Base-by-base conservation (phyloP, 2,888 invertebrate species). In the Glyphotaelius pellucidus region DNA sequence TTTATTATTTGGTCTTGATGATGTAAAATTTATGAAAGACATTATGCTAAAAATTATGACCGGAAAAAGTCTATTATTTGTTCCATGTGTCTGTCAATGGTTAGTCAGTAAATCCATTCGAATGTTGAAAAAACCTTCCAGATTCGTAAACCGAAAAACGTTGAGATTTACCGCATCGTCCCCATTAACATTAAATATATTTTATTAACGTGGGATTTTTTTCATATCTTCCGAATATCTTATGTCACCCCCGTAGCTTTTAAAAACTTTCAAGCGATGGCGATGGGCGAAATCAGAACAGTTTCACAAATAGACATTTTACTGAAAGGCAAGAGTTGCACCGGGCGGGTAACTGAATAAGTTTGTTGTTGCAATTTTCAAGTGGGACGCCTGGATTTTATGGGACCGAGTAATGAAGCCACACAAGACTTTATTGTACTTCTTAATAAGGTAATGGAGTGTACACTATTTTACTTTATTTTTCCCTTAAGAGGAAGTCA, bases 251-350 rank as follows among this genome's bases (percentile, higher is more conserved):
- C 67, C 38, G 19, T 32, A n/a, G 83, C 35, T 83, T 35, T 83
- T 83, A 83, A 67, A 83, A 83, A 83, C 35, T 83, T 83, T 83
- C 83, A 38, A 35, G 35, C 32, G n/a, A 35, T 32, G 35, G 35
- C 32, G 38, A 35, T 19, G 35, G 38, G 38, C 35, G 25, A 32
- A 67, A 67, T 67, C 67, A 67, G 67, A 83, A 83, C 25, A 11
- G 83, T 32, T 83, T 38, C 83, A 38, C 83, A 32, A 35, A 83
- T 83, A 25, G 35, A 83, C 83, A 32, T 25, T 83, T 83, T 38
- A 9, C 25, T 32, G 38, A 19, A 83, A 83, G 25, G 35, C 19
- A 83, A 35, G 35, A 83, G 5, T 83, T 38, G 83, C 83, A 38
- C 35, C 19, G n/a, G 32, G 81, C 11, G 81, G 81, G 81, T 35